Base-by-base conservation (phyloP, 2,113 vertebrate species). In the Spermophilus dauricus region DNA sequence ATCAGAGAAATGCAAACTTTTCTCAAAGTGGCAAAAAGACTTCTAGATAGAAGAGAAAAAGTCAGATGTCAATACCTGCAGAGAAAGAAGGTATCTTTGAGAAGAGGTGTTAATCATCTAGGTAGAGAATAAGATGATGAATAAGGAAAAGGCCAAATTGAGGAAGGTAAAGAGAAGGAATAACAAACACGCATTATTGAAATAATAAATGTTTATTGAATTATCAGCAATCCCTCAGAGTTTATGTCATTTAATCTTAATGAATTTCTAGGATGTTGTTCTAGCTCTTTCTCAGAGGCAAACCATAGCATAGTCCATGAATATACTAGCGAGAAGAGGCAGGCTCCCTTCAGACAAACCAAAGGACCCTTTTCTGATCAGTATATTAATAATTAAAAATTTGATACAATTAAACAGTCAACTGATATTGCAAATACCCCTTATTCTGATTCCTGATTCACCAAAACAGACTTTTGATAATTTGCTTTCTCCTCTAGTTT, bases 21-120 rank as follows among this genome's bases (percentile, higher is more conserved):
- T 34, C n/a, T 92, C 22, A 58, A 65, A 81, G 32, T 73, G 39
- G n/a, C 20, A 69, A 77, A 80, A 86, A 75, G 32, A 17, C 7
- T 34, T n/a, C 51, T 48, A 82, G 18, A 65, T 18, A n/a, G 73
- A 93, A 89, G 45, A 85, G 56, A 95, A 91, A 86, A 37, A 93
- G 24, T 28, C 53, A 86, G 51, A 72, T 42, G 30, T 61, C 32
- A 95, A 39, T 8, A 45, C 34, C 5, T 63, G 42, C 20, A 45
- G 5, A 86, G 37, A 86, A 70, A 75, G 26, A 93, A 2, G 8
- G 51, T 26, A 56, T 18, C 20, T 81, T 78, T 81, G 22, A 37
- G 26, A 76, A 58, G 53, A 82, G 42, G 22, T 30, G 63, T 76
- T 45, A 92, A 39, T 67, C 51, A 37, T 26, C 32, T 39, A 72